Evolutionary conservation across 2,113 vertebrate genomes (phyloP).

Genomic region (Cynoglossus semilaevis): DNA sequence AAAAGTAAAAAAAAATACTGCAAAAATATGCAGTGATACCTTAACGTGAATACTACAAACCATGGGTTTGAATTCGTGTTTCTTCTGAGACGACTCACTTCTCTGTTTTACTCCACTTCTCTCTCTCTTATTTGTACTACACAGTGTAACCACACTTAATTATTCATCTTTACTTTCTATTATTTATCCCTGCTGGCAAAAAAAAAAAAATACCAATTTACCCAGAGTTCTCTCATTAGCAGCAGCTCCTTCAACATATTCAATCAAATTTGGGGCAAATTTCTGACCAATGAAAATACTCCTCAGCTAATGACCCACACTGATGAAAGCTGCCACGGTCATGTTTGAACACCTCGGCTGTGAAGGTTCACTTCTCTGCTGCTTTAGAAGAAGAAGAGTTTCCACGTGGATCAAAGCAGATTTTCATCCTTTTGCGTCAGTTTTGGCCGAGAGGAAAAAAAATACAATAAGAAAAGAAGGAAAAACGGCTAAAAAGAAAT

Average conservation of each 20-base stretch:
- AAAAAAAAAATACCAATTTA: slow-evolving; percentile 14
- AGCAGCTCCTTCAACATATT: neutral
- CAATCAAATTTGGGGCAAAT: slow-evolving; percentile 11
- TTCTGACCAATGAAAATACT: slow-evolving; percentile 15
- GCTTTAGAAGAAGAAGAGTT: slow-evolving; percentile 6
- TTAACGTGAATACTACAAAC: no score
- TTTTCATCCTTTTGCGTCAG: slow-evolving; percentile 22
- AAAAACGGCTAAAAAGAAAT: slow-evolving; percentile 12
- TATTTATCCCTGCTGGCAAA: slow-evolving; percentile 32
- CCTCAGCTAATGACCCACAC: slow-evolving; percentile 2
- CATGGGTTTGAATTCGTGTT: no score
- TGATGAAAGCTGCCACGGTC: neutral
- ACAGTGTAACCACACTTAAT: slow-evolving; percentile 28
- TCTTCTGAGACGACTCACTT: no score
- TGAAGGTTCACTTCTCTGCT: neutral
- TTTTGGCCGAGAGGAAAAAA: slow-evolving; percentile 11
- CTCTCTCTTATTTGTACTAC: neutral
- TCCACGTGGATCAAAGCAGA: slow-evolving; percentile 3
- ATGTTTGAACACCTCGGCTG: neutral
- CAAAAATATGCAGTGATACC: no score
- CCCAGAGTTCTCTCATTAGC: neutral
- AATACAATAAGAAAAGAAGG: neutral
- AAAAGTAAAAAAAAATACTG: no score
- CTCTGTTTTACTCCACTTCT: no score
- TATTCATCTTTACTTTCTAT: slow-evolving; percentile 29